phyloP scores from a whole-genome alignment of 2,888 invertebrate genomes.

The Rhagonycha lutea region DNA sequence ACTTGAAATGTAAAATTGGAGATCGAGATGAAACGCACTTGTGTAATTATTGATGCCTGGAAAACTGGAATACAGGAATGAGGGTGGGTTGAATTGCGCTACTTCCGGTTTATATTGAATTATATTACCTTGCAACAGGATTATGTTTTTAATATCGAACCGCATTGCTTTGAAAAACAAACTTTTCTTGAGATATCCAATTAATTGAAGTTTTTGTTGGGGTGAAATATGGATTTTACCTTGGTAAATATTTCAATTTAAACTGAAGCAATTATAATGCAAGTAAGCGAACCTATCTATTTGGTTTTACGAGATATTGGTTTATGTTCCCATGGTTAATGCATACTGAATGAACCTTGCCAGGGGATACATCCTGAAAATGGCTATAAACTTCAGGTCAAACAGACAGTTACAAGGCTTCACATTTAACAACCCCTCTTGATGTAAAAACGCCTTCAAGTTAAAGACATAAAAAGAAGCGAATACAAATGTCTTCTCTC shows the following conservation, averaged over 20 bases:
- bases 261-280: background rate
- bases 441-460: background rate
- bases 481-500: background rate
- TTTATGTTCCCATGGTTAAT: slow-evolving; percentile 20
- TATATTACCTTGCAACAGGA: background rate
- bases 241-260: background rate
- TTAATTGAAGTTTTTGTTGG: background rate
- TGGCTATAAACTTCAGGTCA: slow-evolving; percentile 16
- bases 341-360: slow-evolving; percentile 24
- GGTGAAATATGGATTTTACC: background rate
- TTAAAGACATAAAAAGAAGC: background rate
- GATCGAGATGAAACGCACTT: background rate
- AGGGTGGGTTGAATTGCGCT: background rate
- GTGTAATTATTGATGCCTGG: background rate
- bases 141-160: background rate
- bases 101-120: background rate
- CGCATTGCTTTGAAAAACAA: background rate
- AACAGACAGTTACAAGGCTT: background rate
- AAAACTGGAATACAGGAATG: background rate
- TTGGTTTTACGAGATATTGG: slow-evolving; percentile 11
- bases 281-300: background rate
- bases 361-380: slow-evolving; percentile 9
- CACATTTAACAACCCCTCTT: background rate
- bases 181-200: background rate
- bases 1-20: background rate